A percentile compares a stretch with the other conserved stretches of the same genome.
Evolutionary conservation across 2,797 vertebrate genomes (phyloP).

Genomic region (Hydrocynus forskahlii): DNA sequence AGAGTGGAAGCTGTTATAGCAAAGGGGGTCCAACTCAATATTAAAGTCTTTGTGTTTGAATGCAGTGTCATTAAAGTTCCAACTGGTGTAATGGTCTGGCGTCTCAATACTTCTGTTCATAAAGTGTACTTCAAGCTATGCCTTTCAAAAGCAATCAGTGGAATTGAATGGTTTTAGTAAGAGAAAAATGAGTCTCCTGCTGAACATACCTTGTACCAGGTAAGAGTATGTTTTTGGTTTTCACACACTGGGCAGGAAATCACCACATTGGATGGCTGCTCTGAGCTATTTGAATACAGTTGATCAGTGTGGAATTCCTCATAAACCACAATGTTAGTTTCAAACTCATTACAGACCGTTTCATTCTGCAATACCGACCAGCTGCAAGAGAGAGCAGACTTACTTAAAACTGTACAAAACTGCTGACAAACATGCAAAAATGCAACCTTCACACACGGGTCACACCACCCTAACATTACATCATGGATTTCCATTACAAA

Average conservation of each 20-base stretch:
- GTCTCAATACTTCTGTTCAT: too few species aligned
- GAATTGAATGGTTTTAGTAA: neutral
- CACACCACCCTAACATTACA: neutral
- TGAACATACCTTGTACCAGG: constrained; percentile 71
- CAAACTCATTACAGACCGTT: neutral
- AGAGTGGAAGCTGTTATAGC: too few species aligned
- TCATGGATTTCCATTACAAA: neutral
- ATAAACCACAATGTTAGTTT: constrained; percentile 31
- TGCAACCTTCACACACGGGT: neutral
- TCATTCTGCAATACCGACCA: neutral
- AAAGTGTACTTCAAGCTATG: too few species aligned
- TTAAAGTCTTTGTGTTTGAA: too few species aligned
- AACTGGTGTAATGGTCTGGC: too few species aligned
- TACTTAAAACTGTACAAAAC: neutral
- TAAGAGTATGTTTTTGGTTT: neutral
- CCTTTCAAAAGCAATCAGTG: too few species aligned
- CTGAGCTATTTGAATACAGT: rapidly evolving
- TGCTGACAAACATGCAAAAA: too few species aligned
- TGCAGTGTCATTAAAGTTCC: too few species aligned
- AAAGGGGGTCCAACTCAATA: too few species aligned
- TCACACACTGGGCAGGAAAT: constrained; percentile 46
- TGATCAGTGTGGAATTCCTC: constrained; percentile 28
- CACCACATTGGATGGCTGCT: rapidly evolving
- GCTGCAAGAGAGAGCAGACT: constrained; percentile 7
- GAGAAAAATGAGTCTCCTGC: neutral